These are phyloP conservation scores for Mormyrus proboscirostris DNA, from an alignment of 2,797 vertebrate genomes.

Conservation along the genomic window DNA sequence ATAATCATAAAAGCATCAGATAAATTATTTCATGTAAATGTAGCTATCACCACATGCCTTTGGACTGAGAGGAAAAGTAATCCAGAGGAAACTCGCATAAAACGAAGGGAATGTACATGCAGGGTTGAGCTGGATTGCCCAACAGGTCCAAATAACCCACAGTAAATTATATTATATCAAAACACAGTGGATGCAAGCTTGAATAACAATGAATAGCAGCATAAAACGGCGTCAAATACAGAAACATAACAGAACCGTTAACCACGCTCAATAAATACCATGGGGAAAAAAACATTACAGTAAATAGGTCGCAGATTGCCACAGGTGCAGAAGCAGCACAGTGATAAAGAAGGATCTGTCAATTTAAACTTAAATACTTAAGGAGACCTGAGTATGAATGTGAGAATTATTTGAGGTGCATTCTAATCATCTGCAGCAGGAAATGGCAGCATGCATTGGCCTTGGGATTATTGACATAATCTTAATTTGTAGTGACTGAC, in stretches of 20 bases:
- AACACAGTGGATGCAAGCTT: not conserved
- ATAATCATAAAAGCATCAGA: not conserved
- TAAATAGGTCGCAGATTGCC: not conserved
- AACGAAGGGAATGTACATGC: not conserved
- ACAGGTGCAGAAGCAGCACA: not conserved
- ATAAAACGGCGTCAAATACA: not conserved
- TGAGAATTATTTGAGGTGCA: not conserved
- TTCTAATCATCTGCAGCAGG: not conserved
- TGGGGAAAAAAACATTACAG: not conserved
- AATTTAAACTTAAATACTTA: conserved; percentile 3
- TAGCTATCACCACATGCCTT: not conserved
- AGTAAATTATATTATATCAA: not conserved
- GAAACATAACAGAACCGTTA: not conserved
- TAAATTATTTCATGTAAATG: not conserved
- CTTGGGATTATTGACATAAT: not conserved
- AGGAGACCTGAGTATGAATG: not conserved
- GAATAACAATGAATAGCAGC: not conserved
- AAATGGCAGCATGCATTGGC: not conserved
- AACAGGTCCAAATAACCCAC: not conserved
- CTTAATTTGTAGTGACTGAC: not conserved
- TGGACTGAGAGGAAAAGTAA: not conserved
- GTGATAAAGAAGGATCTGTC: not conserved
- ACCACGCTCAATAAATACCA: not conserved
- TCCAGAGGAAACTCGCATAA: not conserved
- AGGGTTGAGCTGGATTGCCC: not conserved